Base-by-base conservation (phyloP, 2,888 invertebrate genomes). In the Cantharis lateralis region DNA sequence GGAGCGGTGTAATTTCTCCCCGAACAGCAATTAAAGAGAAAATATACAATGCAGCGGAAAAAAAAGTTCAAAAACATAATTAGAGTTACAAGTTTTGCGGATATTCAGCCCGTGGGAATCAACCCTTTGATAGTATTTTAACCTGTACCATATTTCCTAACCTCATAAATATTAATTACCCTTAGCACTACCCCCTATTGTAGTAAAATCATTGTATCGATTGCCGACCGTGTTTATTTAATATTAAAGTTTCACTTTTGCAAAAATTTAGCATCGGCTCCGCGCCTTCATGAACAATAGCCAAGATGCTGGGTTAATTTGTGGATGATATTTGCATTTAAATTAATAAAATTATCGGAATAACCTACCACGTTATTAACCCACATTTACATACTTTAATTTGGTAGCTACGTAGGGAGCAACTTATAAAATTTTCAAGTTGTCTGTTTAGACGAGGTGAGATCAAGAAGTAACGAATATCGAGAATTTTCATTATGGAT, bases 1-100 rank as follows among this genome's bases (percentile, higher is more conserved):
- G 62, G 76, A 81, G 79, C 79, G 76, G 78, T 75, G 79, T 80
- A 80, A 81, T 81, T 75, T 71, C 77, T 81, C 81, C 80, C 81
- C 73, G 72, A 78, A 71, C 79, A 68, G 78, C 75, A 77, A 78
- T 81, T 81, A 81, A 78, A 81, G 61, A 74, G 78, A 68, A 80
- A 80, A 80, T 75, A 75, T 79, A 80, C 80, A 79, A 78, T 79
- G 72, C 63, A 28, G 73, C 68, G 32, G 71, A 24, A 71, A 77
- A 79, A 79, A 77, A 79, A 75, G 76, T 74, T 69, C 71, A 79
- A 77, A 81, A 81, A 81, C 72, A 74, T 78, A 81, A 81, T 80
- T 80, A 80, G 75, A 76, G 80, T 76, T 74, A 75, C 80, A 80
- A 81, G 74, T 80, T 64, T 81, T 79, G 79, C 72, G 78, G 75